Evolutionary conservation across 53 echinoderm and acorn worm genomes (phyloP), one percentile per base, ranked within the genome.

Genomic region (Hippasteria phrygiana): DNA sequence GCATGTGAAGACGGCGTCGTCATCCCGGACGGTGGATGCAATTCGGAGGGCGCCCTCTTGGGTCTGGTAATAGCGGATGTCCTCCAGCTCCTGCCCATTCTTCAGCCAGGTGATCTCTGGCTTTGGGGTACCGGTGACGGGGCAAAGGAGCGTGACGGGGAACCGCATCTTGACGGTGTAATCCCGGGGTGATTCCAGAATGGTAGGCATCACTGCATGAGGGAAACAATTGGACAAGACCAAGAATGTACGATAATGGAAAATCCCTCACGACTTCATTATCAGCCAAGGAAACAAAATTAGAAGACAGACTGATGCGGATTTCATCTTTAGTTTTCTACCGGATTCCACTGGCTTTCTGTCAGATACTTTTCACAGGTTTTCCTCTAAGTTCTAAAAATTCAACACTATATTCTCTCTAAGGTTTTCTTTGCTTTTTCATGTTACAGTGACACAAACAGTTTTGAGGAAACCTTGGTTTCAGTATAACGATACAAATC

Each of bases 21-120:
- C 92, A 16, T 91, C 92, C 36, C 92, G 70, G 51, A 91, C 73
- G 1, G 92, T 78, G 5, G 92, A 91, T 9, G 92, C 87, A n/a
- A 91, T 91, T 34, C 88, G 92, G 48, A 91, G 84, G 43, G 92
- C 80, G 46, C 92, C 92, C 71, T 78, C 87, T 40, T 78, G 79
- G 28, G 88, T 88, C 38, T 87, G 46, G 38, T 78, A 91, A 74
- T 88, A 88, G 45, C 92, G 88, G 29, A 88, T 48, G 22, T 91
- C 84, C 42, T 73, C 70, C 10, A 91, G 77, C 0, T 78, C 36
- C 47, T 71, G 20, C 8, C 88, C 88, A 28, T 91, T 80, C 47
- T 91, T 91, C 14, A 73, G 59, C 92, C 92, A 91, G 27, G 71
- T 39, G 41, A 91, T 88, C 48, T 70, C 71, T 1, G 92, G 92